Conservation (phyloP, 2,888 invertebrate species). For the Adelognathus sp. region DNA sequence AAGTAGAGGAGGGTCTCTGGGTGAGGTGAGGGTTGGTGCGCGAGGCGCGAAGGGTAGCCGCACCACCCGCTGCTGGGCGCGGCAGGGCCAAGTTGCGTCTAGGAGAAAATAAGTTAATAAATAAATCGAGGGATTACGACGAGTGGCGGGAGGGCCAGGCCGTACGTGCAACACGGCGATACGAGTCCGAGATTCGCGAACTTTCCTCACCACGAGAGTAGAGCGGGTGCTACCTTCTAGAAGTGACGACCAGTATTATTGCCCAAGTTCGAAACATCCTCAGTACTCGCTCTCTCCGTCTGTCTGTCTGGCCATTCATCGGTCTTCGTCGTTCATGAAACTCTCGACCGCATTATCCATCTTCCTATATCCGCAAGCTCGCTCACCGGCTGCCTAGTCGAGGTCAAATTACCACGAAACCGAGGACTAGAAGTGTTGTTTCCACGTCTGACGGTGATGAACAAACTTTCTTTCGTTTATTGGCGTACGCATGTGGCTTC, state of each 20-base stretch:
- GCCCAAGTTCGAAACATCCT: conserved; percentile 75
- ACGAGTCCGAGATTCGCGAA: conserved; percentile 72
- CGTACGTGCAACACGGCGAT: conserved; percentile 61
- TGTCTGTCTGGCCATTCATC: conserved; percentile 41
- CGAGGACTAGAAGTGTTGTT: conserved; percentile 26
- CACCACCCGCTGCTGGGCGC: not conserved
- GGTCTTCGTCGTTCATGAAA: conserved; percentile 40
- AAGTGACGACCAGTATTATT: conserved; percentile 75
- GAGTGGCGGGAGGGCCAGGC: conserved; percentile 25
- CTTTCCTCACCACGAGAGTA: conserved; percentile 58
- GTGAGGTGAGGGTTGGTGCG: not conserved
- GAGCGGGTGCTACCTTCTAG: conserved; percentile 61
- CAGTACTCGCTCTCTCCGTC: conserved; percentile 57
- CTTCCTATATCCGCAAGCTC: conserved; percentile 22
- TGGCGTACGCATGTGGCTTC: conserved; percentile 10
- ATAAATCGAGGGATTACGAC: conserved; percentile 66
- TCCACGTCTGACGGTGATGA: conserved; percentile 23
- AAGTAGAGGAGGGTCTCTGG: conserved; percentile 9
- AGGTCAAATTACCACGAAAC: not conserved
- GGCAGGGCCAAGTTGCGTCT: conserved; percentile 32
- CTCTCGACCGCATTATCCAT: conserved; percentile 27
- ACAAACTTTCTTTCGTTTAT: conserved; percentile 57
- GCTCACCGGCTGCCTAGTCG: not conserved
- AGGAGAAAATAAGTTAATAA: conserved; percentile 67
- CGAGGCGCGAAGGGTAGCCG: conserved; percentile 1